These are phyloP conservation scores for Nemopilema nomurai DNA, from an alignment of 30 jellyfish, hydroid and myxozoan species.

Conservation along the genomic window DNA sequence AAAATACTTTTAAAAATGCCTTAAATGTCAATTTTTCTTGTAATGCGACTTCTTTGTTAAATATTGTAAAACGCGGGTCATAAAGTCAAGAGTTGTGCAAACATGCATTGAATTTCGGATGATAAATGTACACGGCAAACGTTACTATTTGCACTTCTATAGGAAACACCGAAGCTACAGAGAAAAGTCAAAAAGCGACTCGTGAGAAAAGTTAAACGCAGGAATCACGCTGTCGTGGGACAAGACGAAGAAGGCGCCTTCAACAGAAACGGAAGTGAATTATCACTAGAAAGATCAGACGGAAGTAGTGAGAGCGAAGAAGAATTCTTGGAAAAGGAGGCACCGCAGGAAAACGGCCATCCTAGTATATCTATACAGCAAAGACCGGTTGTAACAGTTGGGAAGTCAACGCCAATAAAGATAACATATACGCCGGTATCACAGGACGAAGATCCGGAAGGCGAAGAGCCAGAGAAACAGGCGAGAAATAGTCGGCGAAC, in stretches of 20 bases:
- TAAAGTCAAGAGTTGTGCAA: no score
- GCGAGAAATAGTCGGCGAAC: slow-evolving; percentile 20
- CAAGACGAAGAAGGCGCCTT: background rate
- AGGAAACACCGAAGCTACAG: slow-evolving; percentile 41
- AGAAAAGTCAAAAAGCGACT: slow-evolving; percentile 43
- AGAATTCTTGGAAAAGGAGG: background rate
- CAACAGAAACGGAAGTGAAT: background rate
- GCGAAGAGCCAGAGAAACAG: slow-evolving; percentile 8
- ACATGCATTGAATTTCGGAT: no score
- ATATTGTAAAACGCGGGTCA: no score
- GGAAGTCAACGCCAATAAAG: background rate
- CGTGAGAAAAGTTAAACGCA: slow-evolving; percentile 47
- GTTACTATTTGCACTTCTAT: no score
- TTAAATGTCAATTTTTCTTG: no score
- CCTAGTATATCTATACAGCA: background rate
- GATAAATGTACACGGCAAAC: no score
- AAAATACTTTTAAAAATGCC: no score
- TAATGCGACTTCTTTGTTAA: no score
- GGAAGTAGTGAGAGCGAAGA: slow-evolving; percentile 32
- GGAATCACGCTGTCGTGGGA: slow-evolving; percentile 40
- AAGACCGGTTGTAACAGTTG: slow-evolving; percentile 14
- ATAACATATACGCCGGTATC: slow-evolving; percentile 21
- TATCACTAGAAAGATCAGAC: background rate
- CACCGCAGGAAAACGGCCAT: slow-evolving; percentile 3
- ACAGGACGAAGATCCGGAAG: background rate